Base-by-base conservation (phyloP, 2,888 invertebrate genomes). In the Nomada goodeniana region DNA sequence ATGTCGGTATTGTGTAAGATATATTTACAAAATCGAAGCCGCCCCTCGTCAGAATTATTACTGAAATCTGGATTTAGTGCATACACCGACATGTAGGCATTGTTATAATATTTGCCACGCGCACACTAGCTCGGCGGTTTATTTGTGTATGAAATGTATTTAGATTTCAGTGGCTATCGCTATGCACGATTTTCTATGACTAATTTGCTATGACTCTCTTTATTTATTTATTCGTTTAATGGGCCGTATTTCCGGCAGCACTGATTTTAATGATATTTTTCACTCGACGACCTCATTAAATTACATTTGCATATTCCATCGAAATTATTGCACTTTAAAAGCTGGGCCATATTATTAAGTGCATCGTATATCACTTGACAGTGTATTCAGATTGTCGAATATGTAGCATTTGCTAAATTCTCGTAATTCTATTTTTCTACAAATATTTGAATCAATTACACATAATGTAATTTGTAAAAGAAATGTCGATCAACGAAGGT, bases 1-100 rank as follows among this genome's bases (percentile, higher is more conserved):
- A 42, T 23, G 44, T 63, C 47, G 47, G 29, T 60, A 20, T 26
- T 70, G 20, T 15, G 29, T 29, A 26, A 63, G 55, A 63, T 57
- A 29, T 44, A 61, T 75, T 63, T 76, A n/a, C 36, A 20, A 53
- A 71, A 63, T 60, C 70, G 42, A 18, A 23, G 15, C 15, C 20
- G 36, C 59, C 23, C 13, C n/a, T 55, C 55, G 15, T 53, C 13
- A 15, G 15, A 29, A 55, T 20, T 20, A 15, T 20, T 13, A 42
- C n/a, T 13, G 42, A 20, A n/a, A 15, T 18, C 4, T 26, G 13
- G 15, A 63, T 67, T 18, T 57, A 20, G 23, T 50, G 36, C 47
- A 15, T 36, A 73, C 52, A 26, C 18, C 26, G 15, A 53, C 15
- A 13, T n/a, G 15, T 15, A 20, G 10, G 4, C n/a, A n/a, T 26